Evolutionary conservation across 2,888 invertebrate genomes (phyloP), one percentile per base, ranked within the genome.

Genomic region (Oscheius onirici): DNA sequence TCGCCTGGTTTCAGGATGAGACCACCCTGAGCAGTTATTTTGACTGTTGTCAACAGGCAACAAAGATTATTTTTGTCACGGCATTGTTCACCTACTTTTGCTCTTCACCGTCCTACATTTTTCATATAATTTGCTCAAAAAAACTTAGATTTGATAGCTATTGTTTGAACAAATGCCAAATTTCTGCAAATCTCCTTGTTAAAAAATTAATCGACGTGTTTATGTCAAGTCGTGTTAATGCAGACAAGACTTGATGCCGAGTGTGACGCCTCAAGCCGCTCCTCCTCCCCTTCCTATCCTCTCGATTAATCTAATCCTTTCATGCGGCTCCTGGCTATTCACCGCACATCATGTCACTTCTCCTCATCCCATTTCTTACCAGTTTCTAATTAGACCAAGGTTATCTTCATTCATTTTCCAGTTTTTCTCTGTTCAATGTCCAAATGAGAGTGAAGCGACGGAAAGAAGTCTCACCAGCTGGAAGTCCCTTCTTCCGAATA

Each of bases 271-370:
- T 28, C 34, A n/a, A 26, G 26, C 28, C 34, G 22, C 34, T 17
- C 15, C 54, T 40, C 40, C 20, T 34, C 8, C 41, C 34, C 11
- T 20, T 41, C 40, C 15, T 13, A 26, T 26, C 49, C 22, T 44
- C 63, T 63, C 63, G 63, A 63, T 63, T 63, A 63, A 63, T 63
- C 63, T 63, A 63, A 63, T 63, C 63, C 63, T 28, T 63, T 26
- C 63, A 24, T 17, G 46, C 22, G 28, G 46, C 34, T 55, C 10
- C 46, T 20, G 13, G 26, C 60, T 60, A 60, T 63, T 63, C 46
- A 46, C 24, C 63, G n/a, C 46, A 28, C 54, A 55, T 55, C 49
- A 34, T 13, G 20, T 46, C 46, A 20, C 46, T 46, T 15, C 46
- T 46, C 13, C 58, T 22, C 22, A 17, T 8, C 20, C 40, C 15